Evolutionary conservation across 2,797 vertebrate genomes (phyloP).

Genomic region (Acipenser transmontanus): DNA sequence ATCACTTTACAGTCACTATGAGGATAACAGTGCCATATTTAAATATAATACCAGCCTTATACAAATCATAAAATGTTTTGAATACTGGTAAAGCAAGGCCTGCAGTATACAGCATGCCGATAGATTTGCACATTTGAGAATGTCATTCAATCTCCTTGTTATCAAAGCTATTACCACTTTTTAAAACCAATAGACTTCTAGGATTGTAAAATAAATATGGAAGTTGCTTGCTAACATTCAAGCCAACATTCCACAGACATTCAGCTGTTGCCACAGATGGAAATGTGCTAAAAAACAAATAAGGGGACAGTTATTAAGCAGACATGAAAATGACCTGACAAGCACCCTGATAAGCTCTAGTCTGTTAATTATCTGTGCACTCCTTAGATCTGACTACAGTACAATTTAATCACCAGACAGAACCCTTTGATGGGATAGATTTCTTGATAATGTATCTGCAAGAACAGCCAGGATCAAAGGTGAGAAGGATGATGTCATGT

Average conservation of each 20-base stretch:
- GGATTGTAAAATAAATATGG: too few relatives aligned
- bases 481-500: not conserved
- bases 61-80: too few relatives aligned
- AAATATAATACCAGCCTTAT: too few relatives aligned
- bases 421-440: conserved; percentile 2
- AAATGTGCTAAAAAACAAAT: not conserved
- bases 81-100: too few relatives aligned
- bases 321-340: not conserved
- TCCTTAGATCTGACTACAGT: not conserved
- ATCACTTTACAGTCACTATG: too few relatives aligned
- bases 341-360: not conserved
- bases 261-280: too few relatives aligned
- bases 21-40: too few relatives aligned
- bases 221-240: too few relatives aligned
- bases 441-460: conserved; percentile 1
- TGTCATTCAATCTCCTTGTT: not conserved
- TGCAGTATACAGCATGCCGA: too few relatives aligned
- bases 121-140: too few relatives aligned
- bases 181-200: too few relatives aligned
- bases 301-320: not conserved
- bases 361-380: not conserved
- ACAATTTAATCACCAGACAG: not conserved
- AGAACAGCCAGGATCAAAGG: not conserved
- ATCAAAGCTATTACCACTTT: not conserved
- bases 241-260: too few relatives aligned